Evolutionary conservation across 2,888 invertebrate genomes (phyloP).

Genomic region (Hydrotaea diabolus): DNA sequence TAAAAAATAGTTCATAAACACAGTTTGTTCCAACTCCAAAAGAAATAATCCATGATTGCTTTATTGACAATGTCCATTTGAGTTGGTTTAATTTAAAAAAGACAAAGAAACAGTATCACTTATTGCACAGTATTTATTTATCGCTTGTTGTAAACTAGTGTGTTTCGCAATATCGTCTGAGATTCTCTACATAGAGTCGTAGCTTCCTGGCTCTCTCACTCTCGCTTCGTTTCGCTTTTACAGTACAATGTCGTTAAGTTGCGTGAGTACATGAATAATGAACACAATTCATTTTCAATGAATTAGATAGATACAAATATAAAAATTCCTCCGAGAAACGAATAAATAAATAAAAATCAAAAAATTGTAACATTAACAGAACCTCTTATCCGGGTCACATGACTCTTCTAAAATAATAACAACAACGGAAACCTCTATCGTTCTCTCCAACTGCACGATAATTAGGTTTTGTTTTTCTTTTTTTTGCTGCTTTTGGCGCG

Average conservation of each 20-base stretch:
- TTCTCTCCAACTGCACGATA: neutral
- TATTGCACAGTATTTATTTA: too few relatives aligned
- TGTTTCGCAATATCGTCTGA: neutral
- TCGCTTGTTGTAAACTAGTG: too few relatives aligned
- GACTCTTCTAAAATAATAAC: neutral
- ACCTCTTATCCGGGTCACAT: neutral
- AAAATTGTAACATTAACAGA: neutral
- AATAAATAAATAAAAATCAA: neutral
- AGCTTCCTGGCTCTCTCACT: too few relatives aligned
- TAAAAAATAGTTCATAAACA: too few relatives aligned
- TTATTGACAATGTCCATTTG: too few relatives aligned
- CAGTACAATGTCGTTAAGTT: neutral
- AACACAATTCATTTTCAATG: constrained; percentile 26
- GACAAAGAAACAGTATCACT: too few relatives aligned
- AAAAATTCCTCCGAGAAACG: neutral
- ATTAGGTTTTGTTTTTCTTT: neutral
- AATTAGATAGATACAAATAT: neutral
- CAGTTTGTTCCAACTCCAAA: too few relatives aligned
- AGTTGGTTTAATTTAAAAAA: too few relatives aligned
- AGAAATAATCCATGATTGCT: too few relatives aligned
- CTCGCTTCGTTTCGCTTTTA: neutral
- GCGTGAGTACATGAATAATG: neutral
- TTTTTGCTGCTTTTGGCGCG: neutral
- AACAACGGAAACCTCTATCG: neutral
- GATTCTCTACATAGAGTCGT: neutral